These are phyloP conservation scores for Poeciliopsis presidionis DNA, from an alignment of 2,797 vertebrate genomes.

Conservation along the genomic window DNA sequence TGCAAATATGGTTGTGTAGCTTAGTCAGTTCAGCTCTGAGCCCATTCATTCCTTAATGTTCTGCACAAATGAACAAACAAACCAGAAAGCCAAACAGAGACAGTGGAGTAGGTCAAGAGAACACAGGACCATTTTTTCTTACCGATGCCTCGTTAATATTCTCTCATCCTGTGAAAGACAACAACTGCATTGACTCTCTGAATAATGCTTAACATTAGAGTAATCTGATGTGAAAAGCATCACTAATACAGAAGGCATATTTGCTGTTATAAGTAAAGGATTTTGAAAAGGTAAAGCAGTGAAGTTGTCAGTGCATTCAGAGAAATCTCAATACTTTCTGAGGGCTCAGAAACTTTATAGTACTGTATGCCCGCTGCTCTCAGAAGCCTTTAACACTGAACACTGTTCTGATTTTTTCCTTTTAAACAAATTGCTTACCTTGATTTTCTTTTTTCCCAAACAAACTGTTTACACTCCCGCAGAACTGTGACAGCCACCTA, in stretches of 20 bases:
- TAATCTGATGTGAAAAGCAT: slow-evolving; percentile 40
- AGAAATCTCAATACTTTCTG: slow-evolving; percentile 67
- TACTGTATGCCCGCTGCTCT: slow-evolving; percentile 75
- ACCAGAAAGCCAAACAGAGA: slow-evolving; percentile 53
- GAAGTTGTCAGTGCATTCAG: slow-evolving; percentile 62
- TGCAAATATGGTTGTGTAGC: slow-evolving; percentile 48
- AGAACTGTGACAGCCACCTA: slow-evolving; percentile 73
- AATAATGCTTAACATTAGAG: slow-evolving; percentile 45
- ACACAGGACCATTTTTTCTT: slow-evolving; percentile 42
- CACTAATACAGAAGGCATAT: slow-evolving; percentile 50
- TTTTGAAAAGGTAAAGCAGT: slow-evolving; percentile 65
- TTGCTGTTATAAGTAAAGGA: slow-evolving; percentile 63
- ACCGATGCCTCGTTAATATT: slow-evolving; percentile 45
- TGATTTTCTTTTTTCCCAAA: slow-evolving; percentile 60
- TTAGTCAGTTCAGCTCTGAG: slow-evolving; percentile 58
- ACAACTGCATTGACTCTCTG: slow-evolving; percentile 49
- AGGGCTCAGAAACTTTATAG: slow-evolving; percentile 82
- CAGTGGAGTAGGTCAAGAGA: slow-evolving; percentile 47
- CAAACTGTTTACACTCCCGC: slow-evolving; percentile 79
- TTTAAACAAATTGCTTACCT: slow-evolving; percentile 59
- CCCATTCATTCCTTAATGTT: slow-evolving; percentile 64
- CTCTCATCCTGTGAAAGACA: slow-evolving; percentile 67
- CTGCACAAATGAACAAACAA: slow-evolving; percentile 77
- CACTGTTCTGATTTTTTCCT: slow-evolving; percentile 62
- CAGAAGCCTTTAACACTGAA: slow-evolving; percentile 75